Conservation (phyloP, 2,888 invertebrate species). For the Xanthostigma xanthostigma region DNA sequence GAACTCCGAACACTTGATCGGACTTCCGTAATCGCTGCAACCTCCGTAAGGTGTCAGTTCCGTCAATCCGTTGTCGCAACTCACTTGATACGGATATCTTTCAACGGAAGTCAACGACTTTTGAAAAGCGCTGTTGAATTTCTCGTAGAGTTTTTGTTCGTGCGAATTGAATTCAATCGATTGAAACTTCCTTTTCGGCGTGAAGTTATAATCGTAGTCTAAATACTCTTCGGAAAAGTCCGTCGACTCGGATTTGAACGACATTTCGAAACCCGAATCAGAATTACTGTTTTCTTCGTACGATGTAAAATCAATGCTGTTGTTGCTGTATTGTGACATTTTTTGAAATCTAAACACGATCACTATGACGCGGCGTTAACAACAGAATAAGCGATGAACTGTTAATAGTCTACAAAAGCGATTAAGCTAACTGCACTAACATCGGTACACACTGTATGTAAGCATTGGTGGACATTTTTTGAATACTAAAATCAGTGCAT, state of each 20-base stretch:
- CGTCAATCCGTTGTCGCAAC: too few relatives aligned
- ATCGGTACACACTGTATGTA: too few relatives aligned
- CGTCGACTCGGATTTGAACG: constrained; percentile 38
- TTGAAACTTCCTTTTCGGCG: constrained; percentile 12
- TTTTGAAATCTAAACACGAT: constrained; percentile 5
- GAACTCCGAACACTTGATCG: too few relatives aligned
- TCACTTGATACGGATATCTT: too few relatives aligned
- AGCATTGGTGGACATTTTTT: too few relatives aligned
- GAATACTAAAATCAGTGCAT: too few relatives aligned
- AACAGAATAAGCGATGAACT: too few relatives aligned
- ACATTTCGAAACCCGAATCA: constrained; percentile 66
- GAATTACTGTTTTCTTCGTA: constrained; percentile 40
- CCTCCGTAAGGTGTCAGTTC: too few relatives aligned
- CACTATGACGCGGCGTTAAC: too few relatives aligned
- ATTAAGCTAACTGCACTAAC: too few relatives aligned
- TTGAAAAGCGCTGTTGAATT: constrained; percentile 27
- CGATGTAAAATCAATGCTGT: constrained; percentile 10
- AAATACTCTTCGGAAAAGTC: constrained; percentile 23
- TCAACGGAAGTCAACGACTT: constrained; percentile 11
- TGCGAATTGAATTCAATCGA: constrained; percentile 8
- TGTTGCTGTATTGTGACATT: constrained; percentile 18
- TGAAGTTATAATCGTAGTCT: constrained; percentile 22
- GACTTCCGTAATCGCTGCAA: too few relatives aligned
- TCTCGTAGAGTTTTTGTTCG: constrained; percentile 22
- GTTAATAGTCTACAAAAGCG: too few relatives aligned